Conservation (phyloP, 2,113 vertebrate species). For the Shinisaurus crocodilurus region DNA sequence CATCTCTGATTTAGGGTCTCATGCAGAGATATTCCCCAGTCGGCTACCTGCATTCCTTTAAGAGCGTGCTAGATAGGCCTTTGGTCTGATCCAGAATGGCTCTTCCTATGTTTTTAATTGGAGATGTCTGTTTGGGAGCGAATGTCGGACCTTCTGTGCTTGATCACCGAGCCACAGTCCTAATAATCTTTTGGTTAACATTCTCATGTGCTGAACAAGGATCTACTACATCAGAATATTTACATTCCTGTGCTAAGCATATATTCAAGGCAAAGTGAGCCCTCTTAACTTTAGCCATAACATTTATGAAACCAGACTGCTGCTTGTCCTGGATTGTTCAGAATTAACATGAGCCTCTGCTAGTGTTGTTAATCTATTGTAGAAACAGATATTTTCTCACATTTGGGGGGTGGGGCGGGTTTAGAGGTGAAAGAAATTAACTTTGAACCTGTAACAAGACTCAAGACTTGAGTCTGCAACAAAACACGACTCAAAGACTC, state of each 20-base stretch:
- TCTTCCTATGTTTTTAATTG: neutral
- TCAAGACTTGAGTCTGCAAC: no score
- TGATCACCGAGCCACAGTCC: neutral
- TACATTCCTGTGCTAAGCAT: neutral
- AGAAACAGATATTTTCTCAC: conserved; percentile 34
- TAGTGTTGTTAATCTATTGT: conserved; percentile 47
- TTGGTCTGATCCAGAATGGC: neutral
- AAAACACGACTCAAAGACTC: no score
- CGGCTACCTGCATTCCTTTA: neutral
- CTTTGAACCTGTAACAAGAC: no score
- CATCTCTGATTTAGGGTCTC: neutral
- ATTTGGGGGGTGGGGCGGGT: neutral
- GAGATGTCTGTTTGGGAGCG: neutral
- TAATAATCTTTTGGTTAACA: conserved; percentile 1
- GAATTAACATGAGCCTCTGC: conserved; percentile 2
- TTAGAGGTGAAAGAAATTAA: neutral
- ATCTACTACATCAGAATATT: conserved; percentile 47
- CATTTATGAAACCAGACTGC: conserved; percentile 29
- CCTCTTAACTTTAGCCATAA: conserved; percentile 32
- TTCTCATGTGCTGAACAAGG: neutral
- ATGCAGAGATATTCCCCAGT: neutral
- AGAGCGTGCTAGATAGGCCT: neutral
- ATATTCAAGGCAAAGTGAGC: neutral
- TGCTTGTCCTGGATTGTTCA: conserved; percentile 34
- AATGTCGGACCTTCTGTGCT: neutral